Percentiles rank a stretch among this genome's conserved stretches.
phyloP scores from a whole-genome alignment of 2,888 invertebrate species.

The Argyresthia albistria region DNA sequence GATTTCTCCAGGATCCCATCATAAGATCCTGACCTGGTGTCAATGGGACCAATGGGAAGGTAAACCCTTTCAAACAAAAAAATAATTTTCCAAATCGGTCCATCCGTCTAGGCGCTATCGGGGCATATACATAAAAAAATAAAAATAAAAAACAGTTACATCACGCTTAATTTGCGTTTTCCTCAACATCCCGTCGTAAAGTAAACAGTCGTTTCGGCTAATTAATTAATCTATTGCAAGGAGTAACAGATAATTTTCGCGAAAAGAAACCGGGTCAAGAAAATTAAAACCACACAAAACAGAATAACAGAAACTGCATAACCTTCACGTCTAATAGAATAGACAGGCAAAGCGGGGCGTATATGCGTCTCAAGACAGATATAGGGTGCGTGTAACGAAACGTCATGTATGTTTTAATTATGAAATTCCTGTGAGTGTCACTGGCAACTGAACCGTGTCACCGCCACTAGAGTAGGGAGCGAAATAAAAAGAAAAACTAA shows the following conservation, averaged over 20 bases:
- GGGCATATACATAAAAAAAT: too few species aligned
- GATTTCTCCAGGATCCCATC: too few species aligned
- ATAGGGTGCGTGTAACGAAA: conserved; percentile 36
- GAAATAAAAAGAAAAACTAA: conserved; percentile 17
- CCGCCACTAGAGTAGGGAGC: conserved; percentile 18
- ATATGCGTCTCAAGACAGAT: conserved; percentile 29
- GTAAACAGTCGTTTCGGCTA: conserved; percentile 14
- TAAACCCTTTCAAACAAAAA: too few species aligned
- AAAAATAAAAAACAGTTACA: too few species aligned
- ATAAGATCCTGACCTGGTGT: too few species aligned
- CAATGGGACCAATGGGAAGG: too few species aligned
- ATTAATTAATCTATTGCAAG: conserved; percentile 54
- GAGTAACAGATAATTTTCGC: conserved; percentile 45
- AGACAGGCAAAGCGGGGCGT: conserved; percentile 9
- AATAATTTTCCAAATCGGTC: too few species aligned
- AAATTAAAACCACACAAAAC: conserved; percentile 52
- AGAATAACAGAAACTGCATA: conserved; percentile 30
- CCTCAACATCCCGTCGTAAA: neutral
- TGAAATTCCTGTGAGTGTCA: too few species aligned
- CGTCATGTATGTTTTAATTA: neutral
- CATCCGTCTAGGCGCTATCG: too few species aligned
- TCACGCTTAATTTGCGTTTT: neutral
- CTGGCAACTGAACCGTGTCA: conserved; percentile 23
- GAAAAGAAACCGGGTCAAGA: conserved; percentile 55
- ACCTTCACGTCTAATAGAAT: conserved; percentile 30